These are phyloP conservation scores for Etheostoma nigrum DNA, from an alignment of 2,797 vertebrate genomes.

Conservation along the genomic window DNA sequence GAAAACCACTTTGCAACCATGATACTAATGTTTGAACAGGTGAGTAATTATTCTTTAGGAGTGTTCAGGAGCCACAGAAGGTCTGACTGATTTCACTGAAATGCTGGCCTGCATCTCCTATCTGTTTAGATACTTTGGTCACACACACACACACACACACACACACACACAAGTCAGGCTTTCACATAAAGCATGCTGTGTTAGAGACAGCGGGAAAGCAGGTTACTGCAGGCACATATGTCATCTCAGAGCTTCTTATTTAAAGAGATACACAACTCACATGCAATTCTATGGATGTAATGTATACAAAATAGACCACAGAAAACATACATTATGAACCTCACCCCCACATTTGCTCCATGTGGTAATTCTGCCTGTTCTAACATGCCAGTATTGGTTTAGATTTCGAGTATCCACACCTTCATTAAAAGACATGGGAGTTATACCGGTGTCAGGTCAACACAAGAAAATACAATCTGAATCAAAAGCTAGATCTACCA, in stretches of 20 bases:
- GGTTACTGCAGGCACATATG: background rate
- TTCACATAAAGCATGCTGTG: background rate
- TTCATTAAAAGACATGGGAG: no score
- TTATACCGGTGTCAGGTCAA: no score
- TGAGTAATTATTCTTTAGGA: background rate
- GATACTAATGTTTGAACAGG: constrained; percentile 4
- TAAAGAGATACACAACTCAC: background rate
- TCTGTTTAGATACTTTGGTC: background rate
- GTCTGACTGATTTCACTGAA: background rate
- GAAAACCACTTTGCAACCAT: background rate
- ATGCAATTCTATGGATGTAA: no score
- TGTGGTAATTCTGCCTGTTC: background rate
- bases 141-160: no score
- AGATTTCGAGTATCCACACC: no score
- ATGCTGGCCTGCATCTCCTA: background rate
- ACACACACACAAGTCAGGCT: no score
- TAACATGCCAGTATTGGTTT: background rate
- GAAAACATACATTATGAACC: no score
- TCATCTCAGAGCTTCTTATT: background rate
- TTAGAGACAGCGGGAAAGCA: background rate
- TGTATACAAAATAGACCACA: no score
- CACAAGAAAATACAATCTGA: background rate
- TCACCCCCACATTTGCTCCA: no score
- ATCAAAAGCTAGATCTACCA: background rate
- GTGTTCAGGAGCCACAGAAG: background rate